A percentile compares a stretch with the other conserved stretches of the same genome.
Conservation (phyloP, 2,888 invertebrate species). For the Drosophila algonquin region DNA sequence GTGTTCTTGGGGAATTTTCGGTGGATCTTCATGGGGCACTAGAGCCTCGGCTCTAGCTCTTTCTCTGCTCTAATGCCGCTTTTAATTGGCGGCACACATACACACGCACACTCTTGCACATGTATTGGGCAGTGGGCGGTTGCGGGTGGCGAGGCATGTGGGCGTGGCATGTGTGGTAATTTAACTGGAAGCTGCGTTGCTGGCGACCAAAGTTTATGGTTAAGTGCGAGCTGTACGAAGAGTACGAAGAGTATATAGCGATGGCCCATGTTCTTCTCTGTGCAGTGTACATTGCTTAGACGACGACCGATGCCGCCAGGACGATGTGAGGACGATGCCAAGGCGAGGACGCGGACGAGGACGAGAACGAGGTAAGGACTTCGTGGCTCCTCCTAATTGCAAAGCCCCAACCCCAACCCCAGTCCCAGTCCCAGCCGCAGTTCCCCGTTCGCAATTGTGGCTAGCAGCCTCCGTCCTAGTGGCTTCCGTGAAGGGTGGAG, state of each 20-base stretch:
- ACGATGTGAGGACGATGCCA: conserved; percentile 30
- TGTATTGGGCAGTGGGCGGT: not conserved
- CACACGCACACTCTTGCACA: conserved; percentile 45
- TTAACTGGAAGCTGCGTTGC: conserved; percentile 76
- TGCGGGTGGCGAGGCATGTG: conserved; percentile 8
- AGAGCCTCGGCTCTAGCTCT: conserved; percentile 18
- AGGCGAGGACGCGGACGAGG: conserved; percentile 10
- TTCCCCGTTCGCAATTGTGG: conserved; percentile 70
- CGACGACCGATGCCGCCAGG: conserved; percentile 44
- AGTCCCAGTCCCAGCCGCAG: conserved; percentile 57
- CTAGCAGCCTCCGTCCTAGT: conserved; percentile 37
- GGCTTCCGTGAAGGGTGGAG: not conserved
- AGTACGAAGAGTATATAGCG: conserved; percentile 51
- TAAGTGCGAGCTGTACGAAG: conserved; percentile 59
- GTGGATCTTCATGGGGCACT: conserved; percentile 60
- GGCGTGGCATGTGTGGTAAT: conserved; percentile 78
- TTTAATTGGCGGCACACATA: conserved; percentile 69
- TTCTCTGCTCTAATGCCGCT: conserved; percentile 67
- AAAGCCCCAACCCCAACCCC: conserved; percentile 69
- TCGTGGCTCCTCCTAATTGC: conserved; percentile 81
- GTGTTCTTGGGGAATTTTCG: conserved; percentile 54
- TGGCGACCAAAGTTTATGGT: conserved; percentile 77
- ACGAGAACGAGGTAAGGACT: conserved; percentile 43
- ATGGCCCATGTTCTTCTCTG: conserved; percentile 41
- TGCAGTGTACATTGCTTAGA: conserved; percentile 59